Percentiles rank a stretch among this genome's conserved stretches.
Conservation (phyloP, 1,140 invertebrate genomes). For the Linepithema humile region DNA sequence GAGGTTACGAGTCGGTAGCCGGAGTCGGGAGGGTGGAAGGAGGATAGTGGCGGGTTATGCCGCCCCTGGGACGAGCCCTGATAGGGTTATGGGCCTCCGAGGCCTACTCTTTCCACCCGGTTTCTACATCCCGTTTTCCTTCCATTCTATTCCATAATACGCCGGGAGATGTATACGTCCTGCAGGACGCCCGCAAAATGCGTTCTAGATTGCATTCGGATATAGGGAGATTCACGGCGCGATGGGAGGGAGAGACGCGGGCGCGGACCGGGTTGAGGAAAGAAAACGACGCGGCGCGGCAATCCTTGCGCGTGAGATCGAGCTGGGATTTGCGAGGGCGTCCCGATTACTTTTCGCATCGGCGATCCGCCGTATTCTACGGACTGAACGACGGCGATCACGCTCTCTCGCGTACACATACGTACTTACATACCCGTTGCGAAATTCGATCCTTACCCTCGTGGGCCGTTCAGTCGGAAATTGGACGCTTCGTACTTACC, state of each 20-base stretch:
- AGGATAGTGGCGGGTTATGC: slow-evolving; percentile 75
- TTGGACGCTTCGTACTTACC: slow-evolving; percentile 73
- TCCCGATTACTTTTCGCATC: slow-evolving; percentile 78
- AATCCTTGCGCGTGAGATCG: slow-evolving; percentile 77
- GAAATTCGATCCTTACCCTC: slow-evolving; percentile 52
- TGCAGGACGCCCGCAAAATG: slow-evolving; percentile 80
- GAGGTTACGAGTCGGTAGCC: slow-evolving; percentile 61
- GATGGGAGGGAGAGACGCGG: slow-evolving; percentile 36
- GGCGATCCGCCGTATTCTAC: slow-evolving; percentile 61
- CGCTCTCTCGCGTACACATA: slow-evolving; percentile 39
- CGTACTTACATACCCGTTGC: slow-evolving; percentile 24
- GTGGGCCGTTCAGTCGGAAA: slow-evolving; percentile 19
- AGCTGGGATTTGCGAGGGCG: slow-evolving; percentile 78
- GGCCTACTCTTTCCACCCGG: slow-evolving; percentile 82
- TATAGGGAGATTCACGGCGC: slow-evolving; percentile 75
- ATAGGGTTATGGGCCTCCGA: slow-evolving; percentile 84
- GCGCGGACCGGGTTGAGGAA: slow-evolving; percentile 1
- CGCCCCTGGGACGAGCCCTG: slow-evolving; percentile 81
- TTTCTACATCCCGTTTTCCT: slow-evolving; percentile 81
- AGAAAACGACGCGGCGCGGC: slow-evolving; percentile 25
- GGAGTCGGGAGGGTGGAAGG: slow-evolving; percentile 48
- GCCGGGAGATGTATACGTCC: slow-evolving; percentile 79
- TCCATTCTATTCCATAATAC: slow-evolving; percentile 84
- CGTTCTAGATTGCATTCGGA: slow-evolving; percentile 81
- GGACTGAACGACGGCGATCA: slow-evolving; percentile 50